Base-by-base conservation (phyloP, 1,140 invertebrate genomes). In the Calosoma granatense region DNA sequence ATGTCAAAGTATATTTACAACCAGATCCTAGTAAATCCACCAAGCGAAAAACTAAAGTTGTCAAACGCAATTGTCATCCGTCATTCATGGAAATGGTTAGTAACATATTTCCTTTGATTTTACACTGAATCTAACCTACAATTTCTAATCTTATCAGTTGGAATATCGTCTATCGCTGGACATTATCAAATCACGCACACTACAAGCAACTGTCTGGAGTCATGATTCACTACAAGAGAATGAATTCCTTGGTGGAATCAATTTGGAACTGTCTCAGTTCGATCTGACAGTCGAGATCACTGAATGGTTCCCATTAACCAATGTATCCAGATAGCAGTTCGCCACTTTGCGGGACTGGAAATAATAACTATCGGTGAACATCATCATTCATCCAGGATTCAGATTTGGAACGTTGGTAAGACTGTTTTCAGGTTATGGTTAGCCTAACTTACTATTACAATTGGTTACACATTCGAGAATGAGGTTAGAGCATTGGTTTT, bases 41-140 rank as follows among this genome's bases (percentile, higher is more conserved):
- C 21, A 98, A 98, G 75, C 78, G 92, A 12, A 98, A 98, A 74
- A 98, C 95, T 0, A 93, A 94, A 75, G 88, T 96, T 19, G 83
- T 96, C 1, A 87, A 88, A 62, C 86, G 87, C 64, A 94, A 90
- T 68, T 92, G 88, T 68, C 90, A 97, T 76, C 94, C 94, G 4
- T 94, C 92, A 20, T 98, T 94, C 74, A 97, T 98, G 92, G 94
- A 98, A 82, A 94, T 94, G 88, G 90, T 94, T 74, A 77, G 68
- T 65, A 54, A 56, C n/a, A n/a, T n/a, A n/a, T n/a, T n/a, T n/a
- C n/a, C n/a, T n/a, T 58, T 39, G 51, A 52, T 57, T 59, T 60
- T 59, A 41, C n/a, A n/a, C n/a, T n/a, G n/a, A 21, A 9, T 52
- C n/a, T 11, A 20, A 11, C 6, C 11, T 22, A 6, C n/a, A n/a